Base-by-base conservation (phyloP, 2,888 invertebrate species). In the Dicyrtoma fusca region DNA sequence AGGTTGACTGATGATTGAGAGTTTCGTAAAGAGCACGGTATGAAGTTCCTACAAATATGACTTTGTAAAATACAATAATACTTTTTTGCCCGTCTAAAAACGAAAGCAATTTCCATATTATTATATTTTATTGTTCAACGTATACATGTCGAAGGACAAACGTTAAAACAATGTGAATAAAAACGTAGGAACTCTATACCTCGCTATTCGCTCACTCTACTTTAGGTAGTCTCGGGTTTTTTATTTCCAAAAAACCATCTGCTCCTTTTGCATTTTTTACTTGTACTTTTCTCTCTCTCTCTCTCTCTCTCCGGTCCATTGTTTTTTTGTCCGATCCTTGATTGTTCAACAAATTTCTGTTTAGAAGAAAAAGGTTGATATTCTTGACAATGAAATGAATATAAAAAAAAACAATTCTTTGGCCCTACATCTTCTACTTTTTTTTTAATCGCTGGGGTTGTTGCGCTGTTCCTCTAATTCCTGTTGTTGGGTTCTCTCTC, bases 1-100 rank as follows among this genome's bases (percentile, higher is more conserved):
- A 34, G 34, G 34, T 34, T 34, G 34, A 34, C 34, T 34, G 34
- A 34, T 34, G 34, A 34, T 65, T 57, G 23, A 65, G 71, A 71
- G 71, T 71, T 71, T 71, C 65, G 71, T 71, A 71, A 71, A 71
- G 71, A 71, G 71, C 71, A 71, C 71, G 71, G 71, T 71, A 71
- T 71, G 71, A 71, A 71, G 71, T 71, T 71, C 71, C 71, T 71
- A 71, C 71, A 71, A 42, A 57, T 71, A 57, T 49, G 49, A 49
- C 49, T 49, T 49, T 49, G n/a, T 19, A 49, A n/a, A 49, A 49
- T 19, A n/a, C 34, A 34, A 34, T 34, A 34, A 57, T 57, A 23
- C 21, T 21, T 14, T 10, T 57, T 57, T 14, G 25, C 57, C 57
- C 25, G 13, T 14, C 4, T 26, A 57, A 34, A 34, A 34, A 34